Percentiles rank a stretch among this genome's conserved stretches.
phyloP scores from a whole-genome alignment of 1,140 invertebrate species.

The Drosophila lowei region DNA sequence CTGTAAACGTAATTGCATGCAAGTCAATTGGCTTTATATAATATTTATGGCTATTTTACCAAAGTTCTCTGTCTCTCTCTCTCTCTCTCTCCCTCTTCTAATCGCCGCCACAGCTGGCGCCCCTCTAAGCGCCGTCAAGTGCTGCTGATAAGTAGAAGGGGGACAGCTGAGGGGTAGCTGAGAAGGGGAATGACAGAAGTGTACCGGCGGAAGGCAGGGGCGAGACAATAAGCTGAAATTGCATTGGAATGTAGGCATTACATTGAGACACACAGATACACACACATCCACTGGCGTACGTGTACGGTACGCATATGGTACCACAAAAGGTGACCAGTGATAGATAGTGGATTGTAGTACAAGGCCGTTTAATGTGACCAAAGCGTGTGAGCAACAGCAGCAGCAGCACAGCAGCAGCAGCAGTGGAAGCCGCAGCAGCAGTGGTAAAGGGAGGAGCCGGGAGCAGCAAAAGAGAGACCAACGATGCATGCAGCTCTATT shows the following conservation, averaged over 20 bases:
- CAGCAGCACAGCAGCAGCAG: background rate
- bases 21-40: constrained; percentile 70
- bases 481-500: constrained; percentile 64
- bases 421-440: background rate
- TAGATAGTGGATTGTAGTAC: constrained; percentile 51
- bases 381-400: constrained; percentile 36
- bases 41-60: constrained; percentile 71
- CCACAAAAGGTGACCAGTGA: constrained; percentile 4
- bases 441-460: background rate
- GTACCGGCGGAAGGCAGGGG: too few relatives aligned
- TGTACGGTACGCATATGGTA: background rate
- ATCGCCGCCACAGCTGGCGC: constrained; percentile 30
- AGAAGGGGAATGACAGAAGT: too few relatives aligned
- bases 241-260: constrained; percentile 37
- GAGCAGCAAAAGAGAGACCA: constrained; percentile 28
- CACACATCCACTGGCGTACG: background rate
- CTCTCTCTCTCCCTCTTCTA: constrained; percentile 21
- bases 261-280: constrained; percentile 1
- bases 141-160: constrained; percentile 6
- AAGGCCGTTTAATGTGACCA: constrained; percentile 74
- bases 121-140: background rate
- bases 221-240: constrained; percentile 38
- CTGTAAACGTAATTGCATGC: constrained; percentile 70
- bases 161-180: background rate
- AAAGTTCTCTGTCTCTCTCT: constrained; percentile 23